Evolutionary conservation across 2,797 vertebrate genomes (phyloP).

Genomic region (Carcharodon carcharias): DNA sequence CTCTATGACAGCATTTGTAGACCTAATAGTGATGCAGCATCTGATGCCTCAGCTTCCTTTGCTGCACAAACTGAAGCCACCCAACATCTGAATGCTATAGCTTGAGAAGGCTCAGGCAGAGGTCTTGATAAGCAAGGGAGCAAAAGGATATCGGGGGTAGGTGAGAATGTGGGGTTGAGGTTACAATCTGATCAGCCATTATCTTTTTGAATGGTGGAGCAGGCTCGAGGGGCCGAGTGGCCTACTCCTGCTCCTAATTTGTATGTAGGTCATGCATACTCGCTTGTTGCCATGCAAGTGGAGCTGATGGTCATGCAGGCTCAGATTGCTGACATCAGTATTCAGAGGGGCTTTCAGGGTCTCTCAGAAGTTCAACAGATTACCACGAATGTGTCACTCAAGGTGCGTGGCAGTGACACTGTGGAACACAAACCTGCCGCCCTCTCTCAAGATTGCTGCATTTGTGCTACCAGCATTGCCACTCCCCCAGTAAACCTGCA

Average conservation of each 20-base stretch:
- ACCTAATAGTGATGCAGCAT: neutral
- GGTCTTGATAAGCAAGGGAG: too few species aligned
- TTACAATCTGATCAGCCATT: too few species aligned
- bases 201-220: too few species aligned
- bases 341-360: neutral
- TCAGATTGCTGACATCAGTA: neutral
- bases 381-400: neutral
- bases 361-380: neutral
- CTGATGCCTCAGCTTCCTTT: neutral
- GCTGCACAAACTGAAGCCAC: neutral
- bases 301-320: neutral
- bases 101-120: neutral
- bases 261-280: neutral
- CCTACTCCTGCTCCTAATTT: too few species aligned
- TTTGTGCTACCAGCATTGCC: neutral
- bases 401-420: neutral
- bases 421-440: neutral
- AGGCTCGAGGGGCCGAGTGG: too few species aligned
- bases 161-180: too few species aligned
- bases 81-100: neutral
- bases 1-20: too few species aligned
- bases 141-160: too few species aligned
- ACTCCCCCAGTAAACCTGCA: neutral
- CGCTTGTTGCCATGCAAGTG: neutral
- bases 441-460: neutral